Evolutionary conservation across 2,113 vertebrate genomes (phyloP).

Genomic region (Thomomys bottae): DNA sequence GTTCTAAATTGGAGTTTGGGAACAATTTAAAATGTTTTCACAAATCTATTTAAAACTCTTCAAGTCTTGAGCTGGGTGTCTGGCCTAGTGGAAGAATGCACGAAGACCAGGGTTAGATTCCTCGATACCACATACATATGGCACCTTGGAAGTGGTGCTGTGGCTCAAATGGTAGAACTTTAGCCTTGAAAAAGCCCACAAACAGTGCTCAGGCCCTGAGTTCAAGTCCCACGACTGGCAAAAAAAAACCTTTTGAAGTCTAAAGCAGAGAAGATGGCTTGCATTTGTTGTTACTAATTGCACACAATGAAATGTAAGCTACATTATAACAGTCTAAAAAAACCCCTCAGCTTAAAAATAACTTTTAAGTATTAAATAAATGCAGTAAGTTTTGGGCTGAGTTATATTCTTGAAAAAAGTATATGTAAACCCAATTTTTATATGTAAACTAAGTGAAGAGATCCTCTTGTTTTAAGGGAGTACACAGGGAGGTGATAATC

Average conservation of each 20-base stretch:
- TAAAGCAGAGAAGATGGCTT: neutral
- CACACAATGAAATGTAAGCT: neutral
- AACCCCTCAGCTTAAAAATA: slow-evolving; percentile 11
- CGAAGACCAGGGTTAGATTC: no score
- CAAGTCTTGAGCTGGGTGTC: no score
- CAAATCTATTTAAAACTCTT: slow-evolving; percentile 1
- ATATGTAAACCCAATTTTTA: neutral
- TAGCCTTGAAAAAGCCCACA: no score
- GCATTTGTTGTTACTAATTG: neutral
- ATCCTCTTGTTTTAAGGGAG: neutral
- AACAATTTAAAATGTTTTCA: neutral
- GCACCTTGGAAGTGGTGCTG: no score
- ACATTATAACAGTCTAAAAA: neutral
- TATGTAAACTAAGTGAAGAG: neutral
- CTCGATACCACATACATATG: no score
- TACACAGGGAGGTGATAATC: neutral
- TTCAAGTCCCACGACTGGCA: no score
- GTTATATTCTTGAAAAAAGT: neutral
- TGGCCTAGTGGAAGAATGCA: no score
- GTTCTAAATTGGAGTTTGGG: neutral
- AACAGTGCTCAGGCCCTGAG: no score
- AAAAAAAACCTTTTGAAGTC: neutral
- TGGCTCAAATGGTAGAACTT: no score
- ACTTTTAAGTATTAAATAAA: neutral
- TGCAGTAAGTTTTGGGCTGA: neutral